Evolutionary conservation across 1,140 invertebrate genomes (phyloP).

Genomic region (Calosoma granatense): DNA sequence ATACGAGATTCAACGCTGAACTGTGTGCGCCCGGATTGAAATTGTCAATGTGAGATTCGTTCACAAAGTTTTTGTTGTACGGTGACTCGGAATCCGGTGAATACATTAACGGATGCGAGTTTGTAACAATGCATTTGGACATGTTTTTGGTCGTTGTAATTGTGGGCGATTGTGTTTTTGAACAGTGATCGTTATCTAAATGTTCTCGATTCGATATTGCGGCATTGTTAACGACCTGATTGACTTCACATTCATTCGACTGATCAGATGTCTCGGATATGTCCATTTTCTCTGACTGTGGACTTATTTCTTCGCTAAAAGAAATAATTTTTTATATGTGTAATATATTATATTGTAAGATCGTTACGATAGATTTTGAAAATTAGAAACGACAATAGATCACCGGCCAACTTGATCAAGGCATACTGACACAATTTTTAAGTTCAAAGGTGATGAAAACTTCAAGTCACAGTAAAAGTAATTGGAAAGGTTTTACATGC

Average conservation of each 20-base stretch:
- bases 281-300: slow-evolving; percentile 23
- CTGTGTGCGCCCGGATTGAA: slow-evolving; percentile 26
- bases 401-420: not conserved
- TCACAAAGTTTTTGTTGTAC: slow-evolving; percentile 23
- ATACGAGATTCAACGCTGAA: slow-evolving; percentile 11
- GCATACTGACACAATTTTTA: not conserved
- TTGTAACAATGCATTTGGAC: slow-evolving; percentile 21
- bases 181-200: slow-evolving; percentile 18
- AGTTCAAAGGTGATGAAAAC: not conserved
- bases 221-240: not conserved
- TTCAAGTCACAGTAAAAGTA: not conserved
- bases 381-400: not conserved
- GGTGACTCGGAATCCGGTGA: slow-evolving; percentile 27
- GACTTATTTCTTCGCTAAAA: slow-evolving; percentile 17
- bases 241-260: slow-evolving; percentile 15
- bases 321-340: not conserved
- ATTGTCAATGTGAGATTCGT: slow-evolving; percentile 20
- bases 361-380: not conserved
- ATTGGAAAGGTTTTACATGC: not conserved
- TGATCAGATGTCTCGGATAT: slow-evolving; percentile 23
- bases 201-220: slow-evolving; percentile 6
- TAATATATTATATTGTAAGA: not conserved
- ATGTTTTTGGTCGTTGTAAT: slow-evolving; percentile 18
- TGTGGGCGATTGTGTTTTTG: slow-evolving; percentile 9
- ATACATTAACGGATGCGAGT: slow-evolving; percentile 34